Evolutionary conservation across 2,113 vertebrate genomes (phyloP).

Genomic region (Pomatorhinus ruficollis): DNA sequence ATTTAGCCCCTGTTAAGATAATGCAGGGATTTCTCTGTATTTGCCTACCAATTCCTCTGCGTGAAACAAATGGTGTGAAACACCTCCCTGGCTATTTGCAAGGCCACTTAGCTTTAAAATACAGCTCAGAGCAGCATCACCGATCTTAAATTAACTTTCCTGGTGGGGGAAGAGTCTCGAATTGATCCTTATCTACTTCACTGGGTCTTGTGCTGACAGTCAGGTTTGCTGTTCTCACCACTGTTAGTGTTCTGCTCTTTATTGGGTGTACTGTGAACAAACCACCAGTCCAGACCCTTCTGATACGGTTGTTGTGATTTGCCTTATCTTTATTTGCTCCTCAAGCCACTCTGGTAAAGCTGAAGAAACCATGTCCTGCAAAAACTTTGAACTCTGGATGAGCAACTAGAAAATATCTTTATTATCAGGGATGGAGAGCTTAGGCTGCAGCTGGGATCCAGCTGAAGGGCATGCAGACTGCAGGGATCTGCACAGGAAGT

Average conservation of each 20-base stretch:
- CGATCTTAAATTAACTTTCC: conserved; percentile 30
- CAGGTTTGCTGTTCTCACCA: conserved; percentile 56
- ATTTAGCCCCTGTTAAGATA: not conserved
- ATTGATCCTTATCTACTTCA: conserved; percentile 47
- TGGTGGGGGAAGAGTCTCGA: conserved; percentile 9
- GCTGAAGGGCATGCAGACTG: not conserved
- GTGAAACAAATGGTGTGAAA: not conserved
- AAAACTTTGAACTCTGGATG: conserved; percentile 68
- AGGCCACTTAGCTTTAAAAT: conserved; percentile 48
- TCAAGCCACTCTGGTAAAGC: conserved; percentile 37
- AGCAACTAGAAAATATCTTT: conserved; percentile 38
- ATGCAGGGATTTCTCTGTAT: not conserved
- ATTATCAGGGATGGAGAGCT: not conserved
- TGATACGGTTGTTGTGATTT: conserved; percentile 29
- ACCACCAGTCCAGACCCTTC: conserved; percentile 53
- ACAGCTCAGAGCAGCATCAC: not conserved
- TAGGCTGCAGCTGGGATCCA: conserved; percentile 12
- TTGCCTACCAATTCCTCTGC: conserved; percentile 16
- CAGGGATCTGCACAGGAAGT: conserved; percentile 46
- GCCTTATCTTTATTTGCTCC: conserved; percentile 69
- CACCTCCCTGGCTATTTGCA: conserved; percentile 41
- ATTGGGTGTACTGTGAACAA: conserved; percentile 42
- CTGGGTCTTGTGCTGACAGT: conserved; percentile 47
- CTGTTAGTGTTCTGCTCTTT: conserved; percentile 45
- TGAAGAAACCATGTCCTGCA: conserved; percentile 50